Conservation (phyloP, 2,888 invertebrate genomes). For the Augochlorella aurata region DNA sequence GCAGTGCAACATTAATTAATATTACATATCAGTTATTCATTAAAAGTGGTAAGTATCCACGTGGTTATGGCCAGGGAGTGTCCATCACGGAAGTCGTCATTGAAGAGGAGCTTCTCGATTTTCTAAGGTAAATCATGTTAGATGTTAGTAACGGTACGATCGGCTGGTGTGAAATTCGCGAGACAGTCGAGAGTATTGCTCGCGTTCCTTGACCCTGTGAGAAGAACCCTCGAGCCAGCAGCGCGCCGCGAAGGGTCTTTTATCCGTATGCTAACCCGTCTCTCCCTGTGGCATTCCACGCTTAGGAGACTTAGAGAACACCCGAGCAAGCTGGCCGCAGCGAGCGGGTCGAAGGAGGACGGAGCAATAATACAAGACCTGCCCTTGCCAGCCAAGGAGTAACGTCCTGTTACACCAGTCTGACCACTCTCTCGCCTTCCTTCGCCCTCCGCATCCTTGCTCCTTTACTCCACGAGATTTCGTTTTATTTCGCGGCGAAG, state of each 20-base stretch:
- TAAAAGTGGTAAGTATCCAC: too few relatives aligned
- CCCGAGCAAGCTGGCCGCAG: conserved; percentile 6
- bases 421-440: conserved; percentile 65
- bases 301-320: conserved; percentile 47
- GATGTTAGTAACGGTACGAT: conserved; percentile 55
- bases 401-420: conserved; percentile 78
- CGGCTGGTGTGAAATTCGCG: conserved; percentile 50
- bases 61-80: too few relatives aligned
- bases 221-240: conserved; percentile 43
- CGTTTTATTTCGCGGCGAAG: conserved; percentile 45
- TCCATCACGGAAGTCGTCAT: not conserved
- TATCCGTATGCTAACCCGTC: conserved; percentile 52
- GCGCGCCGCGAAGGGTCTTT: conserved; percentile 47
- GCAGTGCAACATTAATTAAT: too few relatives aligned
- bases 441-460: conserved; percentile 49
- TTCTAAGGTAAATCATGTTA: not conserved
- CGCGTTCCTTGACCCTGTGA: conserved; percentile 62
- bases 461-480: conserved; percentile 35
- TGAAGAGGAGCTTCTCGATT: not conserved
- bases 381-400: conserved; percentile 66
- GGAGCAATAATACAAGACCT: conserved; percentile 52
- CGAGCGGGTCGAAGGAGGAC: conserved; percentile 46
- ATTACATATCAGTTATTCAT: too few relatives aligned
- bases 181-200: conserved; percentile 49
- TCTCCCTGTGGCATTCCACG: conserved; percentile 42